These are phyloP conservation scores for Oreonectes daqikongensis DNA, from an alignment of 2,797 vertebrate species.

Conservation along the genomic window DNA sequence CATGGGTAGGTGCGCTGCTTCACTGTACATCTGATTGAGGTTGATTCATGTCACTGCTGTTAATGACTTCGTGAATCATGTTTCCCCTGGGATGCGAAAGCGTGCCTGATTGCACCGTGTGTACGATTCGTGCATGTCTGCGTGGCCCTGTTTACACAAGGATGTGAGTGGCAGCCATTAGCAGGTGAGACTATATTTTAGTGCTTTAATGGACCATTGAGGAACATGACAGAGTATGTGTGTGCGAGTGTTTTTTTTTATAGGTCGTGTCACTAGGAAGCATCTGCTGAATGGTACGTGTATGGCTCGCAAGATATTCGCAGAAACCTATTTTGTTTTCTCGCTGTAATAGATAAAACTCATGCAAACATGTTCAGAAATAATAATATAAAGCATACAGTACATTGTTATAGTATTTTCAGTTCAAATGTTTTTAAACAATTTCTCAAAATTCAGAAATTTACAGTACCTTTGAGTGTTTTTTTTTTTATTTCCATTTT, in stretches of 20 bases:
- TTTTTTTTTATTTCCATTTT: too few relatives aligned
- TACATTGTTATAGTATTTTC: too few relatives aligned
- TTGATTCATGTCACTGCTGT: constrained; percentile 63
- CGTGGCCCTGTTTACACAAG: constrained; percentile 4
- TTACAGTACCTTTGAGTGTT: too few relatives aligned
- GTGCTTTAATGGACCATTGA: constrained; percentile 23
- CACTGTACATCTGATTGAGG: constrained; percentile 63
- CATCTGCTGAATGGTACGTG: constrained; percentile 2
- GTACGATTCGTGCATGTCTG: neutral
- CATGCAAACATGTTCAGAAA: neutral
- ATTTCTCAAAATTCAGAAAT: too few relatives aligned
- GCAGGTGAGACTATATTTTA: constrained; percentile 29
- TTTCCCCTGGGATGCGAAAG: constrained; percentile 64
- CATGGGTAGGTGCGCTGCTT: constrained; percentile 45
- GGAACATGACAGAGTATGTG: constrained; percentile 13
- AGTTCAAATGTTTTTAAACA: too few relatives aligned
- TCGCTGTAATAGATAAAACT: neutral
- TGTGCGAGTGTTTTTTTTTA: constrained; percentile 6
- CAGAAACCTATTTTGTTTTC: neutral
- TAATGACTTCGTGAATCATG: constrained; percentile 57
- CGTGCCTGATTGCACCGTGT: constrained; percentile 25
- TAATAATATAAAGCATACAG: neutral
- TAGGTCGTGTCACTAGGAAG: neutral
- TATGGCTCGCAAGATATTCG: neutral
- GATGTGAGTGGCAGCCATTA: constrained; percentile 31